A percentile compares a stretch with the other conserved stretches of the same genome.
Evolutionary conservation across 1,140 invertebrate genomes (phyloP).

Genomic region (Brachionus sp.): DNA sequence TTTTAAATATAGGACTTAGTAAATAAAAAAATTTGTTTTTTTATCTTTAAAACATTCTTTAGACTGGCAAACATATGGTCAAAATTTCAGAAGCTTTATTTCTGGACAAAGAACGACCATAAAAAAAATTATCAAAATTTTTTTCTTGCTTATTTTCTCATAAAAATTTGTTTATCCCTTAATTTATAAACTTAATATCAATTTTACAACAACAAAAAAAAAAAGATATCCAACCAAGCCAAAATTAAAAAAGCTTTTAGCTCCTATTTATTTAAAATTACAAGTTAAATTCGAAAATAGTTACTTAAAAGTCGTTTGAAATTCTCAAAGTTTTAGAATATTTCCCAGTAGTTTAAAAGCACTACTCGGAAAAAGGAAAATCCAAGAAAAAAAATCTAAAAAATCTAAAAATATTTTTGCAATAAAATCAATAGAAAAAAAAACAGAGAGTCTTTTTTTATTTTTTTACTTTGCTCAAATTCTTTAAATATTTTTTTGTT

Average conservation of each 20-base stretch:
- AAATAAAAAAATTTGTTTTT: neutral
- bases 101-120: neutral
- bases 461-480: neutral
- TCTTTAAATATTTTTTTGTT: neutral
- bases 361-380: neutral
- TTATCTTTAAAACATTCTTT: constrained; percentile 39
- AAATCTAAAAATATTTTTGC: neutral
- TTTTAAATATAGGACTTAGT: neutral
- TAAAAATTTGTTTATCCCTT: neutral
- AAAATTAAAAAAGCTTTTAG: neutral
- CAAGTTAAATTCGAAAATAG: neutral
- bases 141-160: neutral
- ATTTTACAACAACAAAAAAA: neutral
- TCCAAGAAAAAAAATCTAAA: neutral
- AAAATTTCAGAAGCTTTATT: constrained; percentile 10
- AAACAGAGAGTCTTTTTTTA: neutral
- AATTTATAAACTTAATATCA: neutral
- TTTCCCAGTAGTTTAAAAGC: neutral
- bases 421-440: neutral
- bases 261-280: neutral
- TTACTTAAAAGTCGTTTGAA: neutral
- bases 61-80: neutral
- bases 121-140: constrained; percentile 1
- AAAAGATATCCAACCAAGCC: neutral
- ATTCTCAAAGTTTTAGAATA: neutral